Evolutionary conservation across 2,797 vertebrate genomes (phyloP), one percentile per base, ranked within the genome.

Genomic region (Champsocephalus gunnari): DNA sequence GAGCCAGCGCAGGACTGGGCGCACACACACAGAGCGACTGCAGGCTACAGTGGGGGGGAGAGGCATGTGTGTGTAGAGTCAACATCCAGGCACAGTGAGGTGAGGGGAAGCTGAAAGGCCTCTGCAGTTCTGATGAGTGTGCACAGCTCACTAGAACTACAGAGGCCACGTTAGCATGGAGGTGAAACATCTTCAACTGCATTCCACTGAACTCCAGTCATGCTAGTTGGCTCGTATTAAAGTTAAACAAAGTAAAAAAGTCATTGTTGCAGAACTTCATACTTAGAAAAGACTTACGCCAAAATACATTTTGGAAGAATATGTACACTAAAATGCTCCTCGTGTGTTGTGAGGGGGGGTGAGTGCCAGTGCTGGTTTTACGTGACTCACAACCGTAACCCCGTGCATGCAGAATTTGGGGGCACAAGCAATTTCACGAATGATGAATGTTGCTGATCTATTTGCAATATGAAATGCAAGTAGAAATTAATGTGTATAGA

Each of bases 1-100:
- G 56, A 76, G 63, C 71, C 82, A 78, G 69, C 78, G 75, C 81
- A 77, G 80, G 72, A 79, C 68, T 63, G 70, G 70, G 57, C 61
- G 62, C 19, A 71, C 66, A 73, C 66, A 76, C 57, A 77, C 68
- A 66, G 78, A 44, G 72, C 54, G 44, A 67, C 9, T 63, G 13
- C 34, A 34, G 44, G 38, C 43, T 77, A 56, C 3, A 53, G 62
- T 28, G 49, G 14, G 47, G 55, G 19, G 59, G 55, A 45, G 49
- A 59, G 69, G 34, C 58, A 54, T 49, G 62, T 66, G 51, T 59
- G 69, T 51, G 19, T 58, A 3, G 32, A 51, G 24, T 60, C 24
- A 60, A 17, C 55, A 58, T 10, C 44, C 34, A 43, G 57, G 28
- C 44, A 73, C 34, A 62, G 12, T 61, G 44, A 24, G 54, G 47